These are phyloP conservation scores for Apis florea DNA, from an alignment of 1,140 invertebrate genomes.

Conservation along the genomic window DNA sequence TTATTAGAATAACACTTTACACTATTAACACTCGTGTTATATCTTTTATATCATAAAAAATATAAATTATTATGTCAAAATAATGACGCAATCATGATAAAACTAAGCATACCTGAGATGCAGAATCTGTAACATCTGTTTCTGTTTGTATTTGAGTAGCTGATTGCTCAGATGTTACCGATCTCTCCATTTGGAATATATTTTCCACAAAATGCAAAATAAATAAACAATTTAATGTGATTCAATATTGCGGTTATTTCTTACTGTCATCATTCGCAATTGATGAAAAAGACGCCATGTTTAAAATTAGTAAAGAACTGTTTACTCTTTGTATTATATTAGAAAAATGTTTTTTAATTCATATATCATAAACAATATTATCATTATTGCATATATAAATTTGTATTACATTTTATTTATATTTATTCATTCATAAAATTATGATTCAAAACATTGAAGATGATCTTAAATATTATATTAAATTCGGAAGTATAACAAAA, in stretches of 20 bases:
- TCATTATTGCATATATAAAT: neutral
- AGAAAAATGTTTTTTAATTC: neutral
- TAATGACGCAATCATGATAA: slow-evolving; percentile 26
- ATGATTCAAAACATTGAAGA: neutral
- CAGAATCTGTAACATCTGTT: slow-evolving; percentile 63
- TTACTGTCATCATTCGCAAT: slow-evolving; percentile 32
- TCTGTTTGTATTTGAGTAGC: slow-evolving; percentile 70
- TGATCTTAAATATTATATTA: neutral
- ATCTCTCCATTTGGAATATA: slow-evolving; percentile 57
- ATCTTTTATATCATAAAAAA: neutral
- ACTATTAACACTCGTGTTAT: neutral
- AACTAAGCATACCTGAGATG: slow-evolving; percentile 62
- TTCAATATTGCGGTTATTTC: slow-evolving; percentile 28
- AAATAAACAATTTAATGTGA: slow-evolving; percentile 2
- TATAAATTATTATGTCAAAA: neutral
- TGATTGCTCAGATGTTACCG: slow-evolving; percentile 64
- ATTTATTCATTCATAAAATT: slow-evolving; percentile 1
- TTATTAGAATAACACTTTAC: neutral
- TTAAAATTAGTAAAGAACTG: slow-evolving; percentile 12
- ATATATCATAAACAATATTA: neutral
- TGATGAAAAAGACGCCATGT: slow-evolving; percentile 47
- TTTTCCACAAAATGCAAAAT: neutral
- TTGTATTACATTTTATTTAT: neutral
- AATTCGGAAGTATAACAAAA: neutral
- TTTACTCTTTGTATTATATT: slow-evolving; percentile 9